These are phyloP conservation scores for Steromphala cineraria DNA, from an alignment of 2,888 invertebrate genomes.

Conservation along the genomic window DNA sequence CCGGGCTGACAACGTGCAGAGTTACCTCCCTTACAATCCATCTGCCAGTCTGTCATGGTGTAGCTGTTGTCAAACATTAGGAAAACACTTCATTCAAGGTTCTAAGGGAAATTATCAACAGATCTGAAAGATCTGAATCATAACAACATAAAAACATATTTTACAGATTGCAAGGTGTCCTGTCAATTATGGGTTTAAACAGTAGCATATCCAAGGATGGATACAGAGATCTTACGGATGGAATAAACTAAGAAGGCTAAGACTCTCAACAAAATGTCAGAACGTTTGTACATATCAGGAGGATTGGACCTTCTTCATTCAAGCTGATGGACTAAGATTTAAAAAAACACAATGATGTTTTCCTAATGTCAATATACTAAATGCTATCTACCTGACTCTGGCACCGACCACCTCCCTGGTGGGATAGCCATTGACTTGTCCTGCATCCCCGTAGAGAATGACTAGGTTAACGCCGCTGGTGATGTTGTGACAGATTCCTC, in stretches of 20 bases:
- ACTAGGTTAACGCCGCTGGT: conserved; percentile 63
- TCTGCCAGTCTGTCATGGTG: conserved; percentile 55
- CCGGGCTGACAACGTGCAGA: conserved; percentile 42
- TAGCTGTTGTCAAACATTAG: conserved; percentile 45
- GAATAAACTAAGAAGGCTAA: too few species aligned
- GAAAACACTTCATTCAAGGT: too few species aligned
- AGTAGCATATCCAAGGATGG: too few species aligned
- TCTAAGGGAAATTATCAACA: too few species aligned
- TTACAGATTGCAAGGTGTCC: too few species aligned
- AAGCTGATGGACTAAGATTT: too few species aligned
- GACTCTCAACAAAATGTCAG: too few species aligned
- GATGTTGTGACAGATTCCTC: conserved; percentile 61
- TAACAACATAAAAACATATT: too few species aligned
- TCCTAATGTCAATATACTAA: neutral
- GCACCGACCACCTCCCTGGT: conserved; percentile 67
- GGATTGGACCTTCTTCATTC: too few species aligned
- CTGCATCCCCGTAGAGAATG: conserved; percentile 66
- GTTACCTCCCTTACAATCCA: conserved; percentile 53
- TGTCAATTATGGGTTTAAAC: too few species aligned
- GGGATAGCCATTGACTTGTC: conserved; percentile 51
- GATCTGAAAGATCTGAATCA: too few species aligned
- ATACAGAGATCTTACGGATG: too few species aligned
- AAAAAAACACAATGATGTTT: neutral
- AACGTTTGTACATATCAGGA: neutral
- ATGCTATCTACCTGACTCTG: conserved; percentile 57